A percentile compares a stretch with the other conserved stretches of the same genome.
Conservation (phyloP, 2,888 invertebrate species). For the Drosophila hamatofila region DNA sequence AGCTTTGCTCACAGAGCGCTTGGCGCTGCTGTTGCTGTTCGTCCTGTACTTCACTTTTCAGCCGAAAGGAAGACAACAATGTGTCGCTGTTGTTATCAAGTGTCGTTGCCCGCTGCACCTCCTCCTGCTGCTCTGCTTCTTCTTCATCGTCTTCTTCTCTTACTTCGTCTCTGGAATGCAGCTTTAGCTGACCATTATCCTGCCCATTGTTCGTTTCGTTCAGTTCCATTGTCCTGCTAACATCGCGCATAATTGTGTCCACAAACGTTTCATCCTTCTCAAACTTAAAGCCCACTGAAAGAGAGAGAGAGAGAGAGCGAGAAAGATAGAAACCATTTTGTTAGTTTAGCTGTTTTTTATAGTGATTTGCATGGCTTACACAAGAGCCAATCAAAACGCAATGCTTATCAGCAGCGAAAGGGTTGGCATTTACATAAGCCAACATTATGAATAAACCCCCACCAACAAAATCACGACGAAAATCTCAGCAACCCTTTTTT, state of each 20-base stretch:
- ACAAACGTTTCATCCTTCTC: constrained; percentile 47
- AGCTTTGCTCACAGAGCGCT: constrained; percentile 49
- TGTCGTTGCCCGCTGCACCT: not conserved
- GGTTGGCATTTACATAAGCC: constrained; percentile 78
- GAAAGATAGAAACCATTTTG: constrained; percentile 45
- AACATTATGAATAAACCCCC: constrained; percentile 40
- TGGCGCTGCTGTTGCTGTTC: constrained; percentile 1
- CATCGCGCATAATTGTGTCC: constrained; percentile 79
- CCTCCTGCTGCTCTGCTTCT: not conserved
- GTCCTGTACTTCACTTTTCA: constrained; percentile 46
- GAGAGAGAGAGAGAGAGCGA: constrained; percentile 3
- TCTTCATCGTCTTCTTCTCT: not conserved
- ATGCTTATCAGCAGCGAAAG: constrained; percentile 53
- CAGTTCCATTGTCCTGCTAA: constrained; percentile 55
- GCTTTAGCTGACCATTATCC: constrained; percentile 49
- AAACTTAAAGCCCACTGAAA: constrained; percentile 67
- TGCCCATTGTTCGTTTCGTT: constrained; percentile 35
- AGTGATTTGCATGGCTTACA: constrained; percentile 37
- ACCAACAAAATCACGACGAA: constrained; percentile 1
- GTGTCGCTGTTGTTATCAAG: constrained; percentile 36
- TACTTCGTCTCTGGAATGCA: constrained; percentile 52
- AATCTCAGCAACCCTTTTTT: constrained; percentile 80
- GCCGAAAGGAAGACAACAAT: constrained; percentile 41
- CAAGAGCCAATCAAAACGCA: constrained; percentile 57
- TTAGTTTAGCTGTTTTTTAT: constrained; percentile 22